Evolutionary conservation across 1,140 invertebrate species (phyloP).

Genomic region (Sinonovacula constricta): DNA sequence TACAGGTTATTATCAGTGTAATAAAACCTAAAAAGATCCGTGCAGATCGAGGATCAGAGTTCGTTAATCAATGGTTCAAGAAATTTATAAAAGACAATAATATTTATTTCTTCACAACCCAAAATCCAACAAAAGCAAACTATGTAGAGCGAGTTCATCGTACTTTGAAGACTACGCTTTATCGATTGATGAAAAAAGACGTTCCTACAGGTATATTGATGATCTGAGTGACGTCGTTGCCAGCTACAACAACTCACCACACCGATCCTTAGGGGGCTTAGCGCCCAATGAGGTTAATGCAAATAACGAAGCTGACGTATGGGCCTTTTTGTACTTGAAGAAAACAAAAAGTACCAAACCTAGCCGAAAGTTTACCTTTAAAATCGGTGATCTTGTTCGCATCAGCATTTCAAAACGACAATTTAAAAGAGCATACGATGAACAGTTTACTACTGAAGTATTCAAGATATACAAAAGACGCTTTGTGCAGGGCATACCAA

Average conservation of each 20-base stretch:
- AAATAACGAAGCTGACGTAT: neutral
- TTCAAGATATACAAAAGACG: neutral
- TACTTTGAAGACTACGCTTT: slow-evolving; percentile 44
- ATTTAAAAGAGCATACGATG: neutral
- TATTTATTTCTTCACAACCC: slow-evolving; percentile 35
- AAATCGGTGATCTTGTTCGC: neutral
- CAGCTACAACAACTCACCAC: neutral
- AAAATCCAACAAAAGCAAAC: slow-evolving; percentile 47
- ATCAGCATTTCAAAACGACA: neutral
- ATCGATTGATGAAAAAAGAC: slow-evolving; percentile 9
- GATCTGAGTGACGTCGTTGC: neutral
- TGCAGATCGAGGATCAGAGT: slow-evolving; percentile 42
- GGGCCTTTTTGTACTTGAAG: neutral
- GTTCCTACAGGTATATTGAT: neutral
- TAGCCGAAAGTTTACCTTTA: neutral
- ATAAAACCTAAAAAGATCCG: neutral
- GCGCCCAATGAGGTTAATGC: neutral
- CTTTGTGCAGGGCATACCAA: neutral
- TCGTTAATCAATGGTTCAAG: slow-evolving; percentile 17
- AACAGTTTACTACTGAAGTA: neutral
- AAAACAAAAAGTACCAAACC: neutral
- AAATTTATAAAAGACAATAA: slow-evolving; percentile 26
- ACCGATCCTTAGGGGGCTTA: neutral
- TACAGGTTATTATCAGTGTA: slow-evolving; percentile 28
- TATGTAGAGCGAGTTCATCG: slow-evolving; percentile 34